Evolutionary conservation across 2,113 vertebrate genomes (phyloP).

Genomic region (Axis porcinus): DNA sequence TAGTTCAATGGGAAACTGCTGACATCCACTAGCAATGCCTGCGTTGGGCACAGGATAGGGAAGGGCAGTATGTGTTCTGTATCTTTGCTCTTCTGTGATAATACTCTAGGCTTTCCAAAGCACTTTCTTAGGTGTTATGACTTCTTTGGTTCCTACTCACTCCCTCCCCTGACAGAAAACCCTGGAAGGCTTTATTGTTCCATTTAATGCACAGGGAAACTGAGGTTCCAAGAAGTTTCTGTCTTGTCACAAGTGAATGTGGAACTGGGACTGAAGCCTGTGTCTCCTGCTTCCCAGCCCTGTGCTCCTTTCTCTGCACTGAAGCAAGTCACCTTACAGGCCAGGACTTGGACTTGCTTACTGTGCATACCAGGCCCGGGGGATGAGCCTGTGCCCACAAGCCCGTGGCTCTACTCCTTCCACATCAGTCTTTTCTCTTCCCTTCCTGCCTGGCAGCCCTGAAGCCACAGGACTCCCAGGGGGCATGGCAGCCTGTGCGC

Average conservation of each 20-base stretch:
- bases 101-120: background rate
- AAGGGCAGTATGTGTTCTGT: background rate
- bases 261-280: background rate
- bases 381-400: background rate
- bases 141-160: background rate
- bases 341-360: background rate
- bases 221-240: background rate
- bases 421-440: background rate
- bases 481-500: accelerated
- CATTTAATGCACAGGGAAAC: background rate
- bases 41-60: background rate
- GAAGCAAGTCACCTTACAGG: background rate
- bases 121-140: background rate
- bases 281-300: background rate
- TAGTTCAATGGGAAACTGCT: background rate
- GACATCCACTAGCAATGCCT: background rate
- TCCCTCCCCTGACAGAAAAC: background rate
- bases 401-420: background rate
- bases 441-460: background rate
- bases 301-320: background rate
- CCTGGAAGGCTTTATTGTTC: background rate
- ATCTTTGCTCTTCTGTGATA: background rate
- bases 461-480: background rate
- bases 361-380: background rate
- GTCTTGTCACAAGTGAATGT: background rate